A percentile compares a stretch with the other conserved stretches of the same genome.
phyloP scores from a whole-genome alignment of 2,797 vertebrate genomes.

The Oreochromis mossambicus region DNA sequence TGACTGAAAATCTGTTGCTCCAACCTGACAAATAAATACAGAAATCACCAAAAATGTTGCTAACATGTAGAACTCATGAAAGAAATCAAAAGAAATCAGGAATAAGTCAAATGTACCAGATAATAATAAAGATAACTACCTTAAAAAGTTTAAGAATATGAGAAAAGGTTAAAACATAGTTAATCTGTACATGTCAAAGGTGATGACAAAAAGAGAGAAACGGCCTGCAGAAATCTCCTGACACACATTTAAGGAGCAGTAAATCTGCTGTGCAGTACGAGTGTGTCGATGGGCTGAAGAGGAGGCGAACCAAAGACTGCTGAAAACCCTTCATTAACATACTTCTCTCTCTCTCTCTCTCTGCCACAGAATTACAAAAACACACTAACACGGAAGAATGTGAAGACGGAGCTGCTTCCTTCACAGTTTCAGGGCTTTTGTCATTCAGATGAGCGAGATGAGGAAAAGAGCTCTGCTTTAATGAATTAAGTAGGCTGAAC shows the following conservation, averaged over 20 bases:
- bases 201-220: not conserved
- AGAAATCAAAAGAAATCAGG: not conserved
- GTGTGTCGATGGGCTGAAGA: not conserved
- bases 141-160: not conserved
- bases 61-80: not conserved
- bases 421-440: not conserved
- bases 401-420: not conserved
- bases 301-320: not conserved
- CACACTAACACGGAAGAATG: not conserved
- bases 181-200: not conserved
- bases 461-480: not conserved
- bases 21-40: not conserved
- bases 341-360: not conserved
- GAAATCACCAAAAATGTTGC: not conserved
- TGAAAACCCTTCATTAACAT: conserved; percentile 39
- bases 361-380: not conserved
- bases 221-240: not conserved
- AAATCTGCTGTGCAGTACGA: not conserved
- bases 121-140: not conserved
- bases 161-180: not conserved
- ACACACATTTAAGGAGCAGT: not conserved
- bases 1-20: not conserved
- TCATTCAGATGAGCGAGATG: not conserved
- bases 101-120: not conserved
- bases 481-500: not conserved